These are phyloP conservation scores for Nyctibius bracteatus DNA, from an alignment of 2,113 vertebrate species.

Conservation along the genomic window DNA sequence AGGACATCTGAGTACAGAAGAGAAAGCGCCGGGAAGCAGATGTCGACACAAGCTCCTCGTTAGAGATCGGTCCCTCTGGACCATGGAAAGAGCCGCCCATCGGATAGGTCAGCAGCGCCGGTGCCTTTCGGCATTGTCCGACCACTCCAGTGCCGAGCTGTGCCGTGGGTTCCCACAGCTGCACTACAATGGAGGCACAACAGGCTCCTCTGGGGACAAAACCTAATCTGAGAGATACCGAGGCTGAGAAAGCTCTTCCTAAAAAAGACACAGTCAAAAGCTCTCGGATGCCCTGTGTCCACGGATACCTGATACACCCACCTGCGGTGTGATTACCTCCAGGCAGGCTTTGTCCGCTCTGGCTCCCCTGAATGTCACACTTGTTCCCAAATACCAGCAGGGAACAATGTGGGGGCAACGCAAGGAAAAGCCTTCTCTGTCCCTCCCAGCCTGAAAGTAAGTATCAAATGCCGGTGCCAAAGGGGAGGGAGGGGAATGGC, in stretches of 20 bases:
- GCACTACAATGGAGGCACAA: conserved; percentile 62
- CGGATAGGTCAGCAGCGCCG: neutral
- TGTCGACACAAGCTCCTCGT: neutral
- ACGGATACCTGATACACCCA: conserved; percentile 63
- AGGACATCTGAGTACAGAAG: neutral
- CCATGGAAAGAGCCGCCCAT: neutral
- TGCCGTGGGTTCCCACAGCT: conserved; percentile 67
- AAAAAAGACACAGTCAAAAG: conserved; percentile 63
- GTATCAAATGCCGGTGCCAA: neutral
- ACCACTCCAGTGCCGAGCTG: neutral
- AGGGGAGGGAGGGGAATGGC: neutral
- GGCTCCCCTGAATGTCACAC: conserved; percentile 65
- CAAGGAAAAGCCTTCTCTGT: conserved; percentile 41
- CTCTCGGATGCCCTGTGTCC: conserved; percentile 41
- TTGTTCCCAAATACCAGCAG: conserved; percentile 58
- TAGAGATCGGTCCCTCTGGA: neutral
- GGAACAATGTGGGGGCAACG: conserved; percentile 38
- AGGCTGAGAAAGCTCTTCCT: conserved; percentile 68
- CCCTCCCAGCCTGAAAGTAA: conserved; percentile 14
- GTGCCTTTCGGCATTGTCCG: conserved; percentile 44
- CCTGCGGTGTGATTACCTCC: conserved; percentile 16
- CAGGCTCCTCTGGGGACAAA: conserved; percentile 69
- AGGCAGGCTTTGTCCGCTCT: conserved; percentile 52
- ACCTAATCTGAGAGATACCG: conserved; percentile 72
- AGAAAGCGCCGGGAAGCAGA: neutral